Conservation (phyloP, 2,113 vertebrate genomes). For the Nycticebus coucang region DNA sequence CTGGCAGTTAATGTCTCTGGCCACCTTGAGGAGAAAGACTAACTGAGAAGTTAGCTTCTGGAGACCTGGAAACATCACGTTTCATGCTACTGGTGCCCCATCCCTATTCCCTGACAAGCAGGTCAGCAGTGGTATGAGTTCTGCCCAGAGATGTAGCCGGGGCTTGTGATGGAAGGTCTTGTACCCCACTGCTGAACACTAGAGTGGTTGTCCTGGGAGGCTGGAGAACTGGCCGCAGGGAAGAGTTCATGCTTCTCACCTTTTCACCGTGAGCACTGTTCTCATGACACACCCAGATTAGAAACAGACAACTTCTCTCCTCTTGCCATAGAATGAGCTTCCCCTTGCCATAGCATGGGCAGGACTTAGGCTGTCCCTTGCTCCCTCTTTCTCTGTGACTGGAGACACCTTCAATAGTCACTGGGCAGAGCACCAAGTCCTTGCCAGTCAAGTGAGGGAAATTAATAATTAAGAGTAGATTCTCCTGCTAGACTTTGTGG, state of each 20-base stretch:
- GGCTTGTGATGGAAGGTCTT: not conserved
- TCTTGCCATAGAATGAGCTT: not conserved
- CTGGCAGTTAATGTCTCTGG: too few relatives aligned
- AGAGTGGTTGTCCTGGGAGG: not conserved
- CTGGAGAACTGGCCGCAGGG: not conserved
- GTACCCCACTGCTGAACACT: not conserved
- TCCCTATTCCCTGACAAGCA: not conserved
- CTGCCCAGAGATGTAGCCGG: too few relatives aligned
- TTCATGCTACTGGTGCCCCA: not conserved
- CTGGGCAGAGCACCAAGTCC: not conserved
- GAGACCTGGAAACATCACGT: not conserved
- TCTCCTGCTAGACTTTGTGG: not conserved
- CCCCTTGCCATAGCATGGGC: not conserved
- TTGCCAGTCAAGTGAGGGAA: not conserved
- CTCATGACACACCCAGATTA: fast-evolving
- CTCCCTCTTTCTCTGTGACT: not conserved
- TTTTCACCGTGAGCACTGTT: fast-evolving
- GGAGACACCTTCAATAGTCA: not conserved
- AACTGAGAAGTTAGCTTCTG: not conserved
- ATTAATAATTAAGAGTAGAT: too few relatives aligned
- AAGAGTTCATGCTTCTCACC: too few relatives aligned
- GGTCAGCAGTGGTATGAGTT: fast-evolving
- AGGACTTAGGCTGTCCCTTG: fast-evolving
- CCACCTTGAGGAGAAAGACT: not conserved
- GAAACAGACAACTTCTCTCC: not conserved